Conservation (phyloP, 2,113 vertebrate genomes). For the Takifugu bimaculatus region DNA sequence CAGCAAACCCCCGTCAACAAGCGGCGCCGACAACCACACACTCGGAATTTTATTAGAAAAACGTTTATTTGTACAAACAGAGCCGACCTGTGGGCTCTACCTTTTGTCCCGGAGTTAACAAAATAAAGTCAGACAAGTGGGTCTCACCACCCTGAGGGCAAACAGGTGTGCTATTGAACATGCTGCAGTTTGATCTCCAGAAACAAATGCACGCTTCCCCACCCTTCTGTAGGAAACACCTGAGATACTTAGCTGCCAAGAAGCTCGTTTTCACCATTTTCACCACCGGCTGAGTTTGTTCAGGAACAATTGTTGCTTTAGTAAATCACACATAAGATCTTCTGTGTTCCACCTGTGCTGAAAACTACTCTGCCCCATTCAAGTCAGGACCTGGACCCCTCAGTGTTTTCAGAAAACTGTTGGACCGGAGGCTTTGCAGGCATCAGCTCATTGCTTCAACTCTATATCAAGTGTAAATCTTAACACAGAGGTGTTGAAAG, state of each 20-base stretch:
- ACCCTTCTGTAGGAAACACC: constrained; percentile 40
- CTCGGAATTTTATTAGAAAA: neutral
- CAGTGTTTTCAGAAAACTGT: neutral
- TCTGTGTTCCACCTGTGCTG: constrained; percentile 13
- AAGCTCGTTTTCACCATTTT: constrained; percentile 29
- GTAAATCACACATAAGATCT: constrained; percentile 27
- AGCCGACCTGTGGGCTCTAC: constrained; percentile 10
- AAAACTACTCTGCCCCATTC: constrained; percentile 22
- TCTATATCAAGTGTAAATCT: neutral
- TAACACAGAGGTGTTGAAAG: neutral
- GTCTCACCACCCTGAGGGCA: constrained; percentile 32
- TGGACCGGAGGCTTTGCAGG: constrained; percentile 32
- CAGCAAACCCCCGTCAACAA: neutral
- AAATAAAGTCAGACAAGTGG: constrained; percentile 52
- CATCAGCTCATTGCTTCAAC: constrained; percentile 16
- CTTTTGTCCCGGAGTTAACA: constrained; percentile 42
- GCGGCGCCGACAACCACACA: neutral
- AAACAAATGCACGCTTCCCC: constrained; percentile 20
- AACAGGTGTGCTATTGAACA: constrained; percentile 46
- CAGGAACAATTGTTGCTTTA: constrained; percentile 23
- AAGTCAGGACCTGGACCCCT: constrained; percentile 19
- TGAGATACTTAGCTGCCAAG: constrained; percentile 61
- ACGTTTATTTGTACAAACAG: constrained; percentile 46
- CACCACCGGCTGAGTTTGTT: constrained; percentile 32
- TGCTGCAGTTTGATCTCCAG: constrained; percentile 41